These are phyloP conservation scores for Cyanoramphus novaezelandiae DNA, from an alignment of 2,113 vertebrate genomes.

Conservation along the genomic window DNA sequence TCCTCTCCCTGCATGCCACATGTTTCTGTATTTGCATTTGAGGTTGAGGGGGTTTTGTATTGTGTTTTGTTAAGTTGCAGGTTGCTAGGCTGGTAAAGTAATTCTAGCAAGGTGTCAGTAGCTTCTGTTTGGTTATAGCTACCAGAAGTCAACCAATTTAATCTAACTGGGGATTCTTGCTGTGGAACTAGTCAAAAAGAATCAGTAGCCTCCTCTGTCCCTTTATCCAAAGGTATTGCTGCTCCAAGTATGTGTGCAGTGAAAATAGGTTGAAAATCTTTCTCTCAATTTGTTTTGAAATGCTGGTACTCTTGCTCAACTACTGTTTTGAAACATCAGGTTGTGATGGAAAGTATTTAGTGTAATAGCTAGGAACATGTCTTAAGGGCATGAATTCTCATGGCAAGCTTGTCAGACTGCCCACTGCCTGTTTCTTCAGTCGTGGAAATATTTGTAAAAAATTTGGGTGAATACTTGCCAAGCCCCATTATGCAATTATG, in stretches of 20 bases:
- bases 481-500: constrained; percentile 55
- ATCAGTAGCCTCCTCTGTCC: not conserved
- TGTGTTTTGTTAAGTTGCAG: not conserved
- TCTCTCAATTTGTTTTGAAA: not conserved
- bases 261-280: not conserved
- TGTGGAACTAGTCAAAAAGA: not conserved
- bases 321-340: constrained; percentile 56
- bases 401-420: not conserved
- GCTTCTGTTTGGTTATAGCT: not conserved
- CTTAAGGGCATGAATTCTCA: constrained; percentile 7
- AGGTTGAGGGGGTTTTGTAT: not conserved
- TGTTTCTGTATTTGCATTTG: not conserved
- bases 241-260: not conserved
- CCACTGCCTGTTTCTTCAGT: constrained; percentile 12
- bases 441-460: constrained; percentile 43
- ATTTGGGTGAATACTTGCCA: constrained; percentile 47
- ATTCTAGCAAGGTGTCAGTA: not conserved
- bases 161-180: not conserved
- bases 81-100: not conserved
- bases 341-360: constrained; percentile 1
- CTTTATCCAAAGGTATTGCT: not conserved
- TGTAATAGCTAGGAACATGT: constrained; percentile 11
- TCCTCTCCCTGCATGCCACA: not conserved
- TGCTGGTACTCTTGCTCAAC: constrained; percentile 7
- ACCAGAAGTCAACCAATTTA: not conserved